Percentiles rank a stretch among this genome's conserved stretches.
Conservation (phyloP, 2,797 vertebrate species). For the Acrocephalus scirpaceus region DNA sequence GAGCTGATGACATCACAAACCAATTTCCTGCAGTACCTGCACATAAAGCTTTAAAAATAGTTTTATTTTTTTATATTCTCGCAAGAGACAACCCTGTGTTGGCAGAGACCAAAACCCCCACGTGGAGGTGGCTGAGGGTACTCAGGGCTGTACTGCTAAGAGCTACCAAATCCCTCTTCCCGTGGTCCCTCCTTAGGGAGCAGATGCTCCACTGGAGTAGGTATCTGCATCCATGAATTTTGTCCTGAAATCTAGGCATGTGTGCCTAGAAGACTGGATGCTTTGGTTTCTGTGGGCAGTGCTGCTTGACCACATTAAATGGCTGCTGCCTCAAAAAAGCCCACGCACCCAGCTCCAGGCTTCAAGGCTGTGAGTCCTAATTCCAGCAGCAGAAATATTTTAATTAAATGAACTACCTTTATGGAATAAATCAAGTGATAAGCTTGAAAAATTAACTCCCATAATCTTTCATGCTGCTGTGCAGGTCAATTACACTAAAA, state of each 20-base stretch:
- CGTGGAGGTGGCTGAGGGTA: background rate
- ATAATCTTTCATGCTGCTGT: constrained; percentile 15
- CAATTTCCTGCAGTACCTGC: background rate
- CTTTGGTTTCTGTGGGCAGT: background rate
- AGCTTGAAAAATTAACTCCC: constrained; percentile 55
- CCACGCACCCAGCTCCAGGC: background rate
- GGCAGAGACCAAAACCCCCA: background rate
- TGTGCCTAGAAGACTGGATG: background rate
- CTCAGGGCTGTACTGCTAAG: background rate
- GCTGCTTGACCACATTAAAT: background rate
- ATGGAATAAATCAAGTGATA: constrained; percentile 48
- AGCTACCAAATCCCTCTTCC: background rate
- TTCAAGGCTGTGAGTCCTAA: background rate
- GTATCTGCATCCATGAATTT: background rate
- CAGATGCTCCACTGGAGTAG: background rate
- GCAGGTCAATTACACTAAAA: constrained; percentile 49
- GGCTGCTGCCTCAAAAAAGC: background rate
- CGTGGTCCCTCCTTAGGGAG: background rate
- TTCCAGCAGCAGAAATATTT: constrained; percentile 34
- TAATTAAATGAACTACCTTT: constrained; percentile 59
- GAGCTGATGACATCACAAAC: background rate
- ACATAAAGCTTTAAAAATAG: background rate
- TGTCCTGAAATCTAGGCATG: background rate
- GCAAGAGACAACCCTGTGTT: background rate
- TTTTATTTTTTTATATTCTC: background rate